These are phyloP conservation scores for Heliornis fulica DNA, from an alignment of 2,113 vertebrate species.

Conservation along the genomic window DNA sequence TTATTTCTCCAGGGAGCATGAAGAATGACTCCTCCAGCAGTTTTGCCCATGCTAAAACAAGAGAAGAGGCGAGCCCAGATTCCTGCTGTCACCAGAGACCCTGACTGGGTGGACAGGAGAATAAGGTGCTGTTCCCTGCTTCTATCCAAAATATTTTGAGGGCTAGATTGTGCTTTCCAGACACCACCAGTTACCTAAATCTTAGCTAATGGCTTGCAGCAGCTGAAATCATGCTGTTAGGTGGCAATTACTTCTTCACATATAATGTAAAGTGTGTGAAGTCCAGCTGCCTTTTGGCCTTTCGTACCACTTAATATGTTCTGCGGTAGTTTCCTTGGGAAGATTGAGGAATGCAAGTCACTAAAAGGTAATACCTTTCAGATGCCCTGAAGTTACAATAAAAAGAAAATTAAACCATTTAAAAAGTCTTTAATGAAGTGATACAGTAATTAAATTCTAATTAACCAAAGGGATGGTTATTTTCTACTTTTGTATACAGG, in stretches of 20 bases:
- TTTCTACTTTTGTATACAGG: background rate
- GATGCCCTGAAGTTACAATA: background rate
- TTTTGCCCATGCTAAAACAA: background rate
- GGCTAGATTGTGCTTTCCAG: background rate
- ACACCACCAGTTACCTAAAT: background rate
- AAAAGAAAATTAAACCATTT: slow-evolving; percentile 1
- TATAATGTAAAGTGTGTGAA: background rate
- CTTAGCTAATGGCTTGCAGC: background rate
- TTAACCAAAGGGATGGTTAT: background rate
- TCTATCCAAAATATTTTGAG: background rate
- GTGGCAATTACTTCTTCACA: background rate
- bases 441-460: background rate
- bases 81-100: accelerated
- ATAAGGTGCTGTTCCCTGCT: background rate
- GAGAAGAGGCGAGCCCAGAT: background rate
- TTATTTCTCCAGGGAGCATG: background rate
- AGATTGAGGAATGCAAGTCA: background rate
- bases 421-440: background rate
- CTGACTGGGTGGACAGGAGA: background rate
- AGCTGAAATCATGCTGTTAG: background rate
- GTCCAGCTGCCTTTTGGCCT: background rate
- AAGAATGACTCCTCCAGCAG: background rate
- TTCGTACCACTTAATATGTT: background rate
- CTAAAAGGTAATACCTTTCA: background rate
- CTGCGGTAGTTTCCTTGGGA: background rate